These are phyloP conservation scores for Drosophila leontia DNA, from an alignment of 1,140 invertebrate species.

Conservation along the genomic window DNA sequence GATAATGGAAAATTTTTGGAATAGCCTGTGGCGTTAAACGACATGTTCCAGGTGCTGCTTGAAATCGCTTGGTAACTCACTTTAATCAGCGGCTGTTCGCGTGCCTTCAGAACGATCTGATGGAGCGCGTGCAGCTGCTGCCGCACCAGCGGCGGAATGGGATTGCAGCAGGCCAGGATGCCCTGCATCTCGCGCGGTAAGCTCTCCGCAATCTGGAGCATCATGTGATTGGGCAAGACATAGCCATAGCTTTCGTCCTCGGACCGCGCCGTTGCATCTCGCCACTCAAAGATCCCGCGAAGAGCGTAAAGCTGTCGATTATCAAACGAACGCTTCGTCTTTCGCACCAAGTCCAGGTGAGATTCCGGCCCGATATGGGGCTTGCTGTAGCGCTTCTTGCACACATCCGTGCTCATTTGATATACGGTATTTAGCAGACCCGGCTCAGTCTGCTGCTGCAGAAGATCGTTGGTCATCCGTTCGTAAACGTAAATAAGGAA, in stretches of 20 bases:
- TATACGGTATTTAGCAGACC: constrained; percentile 91
- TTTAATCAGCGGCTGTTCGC: constrained; percentile 90
- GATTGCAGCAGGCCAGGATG: constrained; percentile 96
- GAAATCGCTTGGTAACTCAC: constrained; percentile 79
- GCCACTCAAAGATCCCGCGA: constrained; percentile 93
- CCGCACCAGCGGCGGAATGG: constrained; percentile 94
- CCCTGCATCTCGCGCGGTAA: constrained; percentile 97
- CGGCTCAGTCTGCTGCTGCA: constrained; percentile 89
- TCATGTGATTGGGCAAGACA: constrained; percentile 97
- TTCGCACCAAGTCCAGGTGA: constrained; percentile 91
- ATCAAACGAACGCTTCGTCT: constrained; percentile 93
- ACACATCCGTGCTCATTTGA: constrained; percentile 90
- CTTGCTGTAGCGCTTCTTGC: constrained; percentile 92
- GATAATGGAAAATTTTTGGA: constrained; percentile 20
- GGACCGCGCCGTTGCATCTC: constrained; percentile 92
- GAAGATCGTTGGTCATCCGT: constrained; percentile 91
- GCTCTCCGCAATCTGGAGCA: constrained; percentile 95
- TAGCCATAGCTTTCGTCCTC: constrained; percentile 97
- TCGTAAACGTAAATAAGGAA: constrained; percentile 98
- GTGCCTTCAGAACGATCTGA: constrained; percentile 90
- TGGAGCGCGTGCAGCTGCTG: constrained; percentile 92
- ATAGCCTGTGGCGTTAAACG: constrained; percentile 17
- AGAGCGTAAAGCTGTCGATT: constrained; percentile 94
- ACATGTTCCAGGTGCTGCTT: constrained; percentile 20
- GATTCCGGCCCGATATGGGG: constrained; percentile 90